These are phyloP conservation scores for Phenacoccus solenopsis DNA, from an alignment of 1,140 invertebrate genomes.

Conservation along the genomic window DNA sequence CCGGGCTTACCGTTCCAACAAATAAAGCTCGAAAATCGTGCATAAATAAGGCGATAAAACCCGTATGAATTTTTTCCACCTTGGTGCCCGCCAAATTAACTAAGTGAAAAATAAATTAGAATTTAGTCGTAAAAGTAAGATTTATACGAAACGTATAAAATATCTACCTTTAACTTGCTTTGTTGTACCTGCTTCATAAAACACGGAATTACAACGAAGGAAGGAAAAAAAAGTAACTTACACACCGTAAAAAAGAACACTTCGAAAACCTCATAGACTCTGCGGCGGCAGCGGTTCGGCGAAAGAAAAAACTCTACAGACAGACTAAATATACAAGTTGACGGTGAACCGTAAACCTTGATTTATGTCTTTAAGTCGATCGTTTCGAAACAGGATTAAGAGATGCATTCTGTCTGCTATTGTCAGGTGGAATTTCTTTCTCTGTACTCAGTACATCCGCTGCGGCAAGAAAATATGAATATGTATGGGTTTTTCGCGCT, in stretches of 20 bases:
- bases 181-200: background rate
- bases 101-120: background rate
- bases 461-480: no score
- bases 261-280: background rate
- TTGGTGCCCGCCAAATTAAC: background rate
- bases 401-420: background rate
- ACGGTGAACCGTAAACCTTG: background rate
- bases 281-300: background rate
- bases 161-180: no score
- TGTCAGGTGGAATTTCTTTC: background rate
- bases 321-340: background rate
- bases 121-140: background rate
- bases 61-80: no score
- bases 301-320: background rate
- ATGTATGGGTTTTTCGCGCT: no score
- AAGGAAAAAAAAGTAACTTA: background rate
- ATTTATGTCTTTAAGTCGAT: slow-evolving; percentile 2
- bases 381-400: background rate
- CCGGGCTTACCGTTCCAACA: no score
- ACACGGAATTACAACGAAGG: background rate
- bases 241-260: background rate
- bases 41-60: no score
- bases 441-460: no score
- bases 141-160: no score
- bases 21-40: no score